These are phyloP conservation scores for Epinephelus awoara DNA, from an alignment of 2,797 vertebrate species.

Conservation along the genomic window DNA sequence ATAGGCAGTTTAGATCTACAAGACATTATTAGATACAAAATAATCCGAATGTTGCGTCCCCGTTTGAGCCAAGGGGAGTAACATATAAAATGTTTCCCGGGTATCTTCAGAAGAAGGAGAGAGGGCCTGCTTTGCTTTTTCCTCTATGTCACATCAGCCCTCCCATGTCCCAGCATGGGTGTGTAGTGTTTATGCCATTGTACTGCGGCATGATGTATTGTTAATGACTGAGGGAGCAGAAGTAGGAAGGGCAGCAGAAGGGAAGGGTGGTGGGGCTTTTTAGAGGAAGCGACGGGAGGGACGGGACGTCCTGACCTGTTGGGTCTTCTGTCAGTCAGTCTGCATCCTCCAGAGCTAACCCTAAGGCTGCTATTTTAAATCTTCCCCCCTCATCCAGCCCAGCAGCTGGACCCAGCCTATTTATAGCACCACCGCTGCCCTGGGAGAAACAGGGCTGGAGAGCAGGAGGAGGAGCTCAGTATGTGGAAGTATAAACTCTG, in stretches of 20 bases:
- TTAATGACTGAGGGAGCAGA: constrained; percentile 69
- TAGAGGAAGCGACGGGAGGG: constrained; percentile 68
- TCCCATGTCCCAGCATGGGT: constrained; percentile 43
- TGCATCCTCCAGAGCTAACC: constrained; percentile 65
- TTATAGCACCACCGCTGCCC: constrained; percentile 74
- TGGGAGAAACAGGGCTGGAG: constrained; percentile 58
- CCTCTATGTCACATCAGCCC: constrained; percentile 18
- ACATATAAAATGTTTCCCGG: no score
- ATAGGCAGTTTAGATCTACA: not conserved
- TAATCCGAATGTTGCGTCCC: constrained; percentile 4
- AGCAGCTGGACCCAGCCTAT: constrained; percentile 80
- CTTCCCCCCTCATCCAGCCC: constrained; percentile 65
- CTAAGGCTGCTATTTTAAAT: constrained; percentile 63
- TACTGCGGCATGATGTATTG: constrained; percentile 75
- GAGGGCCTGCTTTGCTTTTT: constrained; percentile 28
- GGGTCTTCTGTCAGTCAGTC: constrained; percentile 72
- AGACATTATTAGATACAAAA: constrained; percentile 26
- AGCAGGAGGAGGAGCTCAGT: constrained; percentile 52
- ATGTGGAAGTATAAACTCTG: constrained; percentile 53
- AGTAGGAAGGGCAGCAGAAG: constrained; percentile 57
- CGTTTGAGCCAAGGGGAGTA: no score
- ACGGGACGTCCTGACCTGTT: constrained; percentile 75
- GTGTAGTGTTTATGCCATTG: constrained; percentile 60
- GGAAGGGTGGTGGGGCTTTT: constrained; percentile 62
- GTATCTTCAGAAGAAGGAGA: no score